Percentiles rank a stretch among this genome's conserved stretches.
Conservation (phyloP, 2,113 vertebrate species). For the Arenaria interpres region DNA sequence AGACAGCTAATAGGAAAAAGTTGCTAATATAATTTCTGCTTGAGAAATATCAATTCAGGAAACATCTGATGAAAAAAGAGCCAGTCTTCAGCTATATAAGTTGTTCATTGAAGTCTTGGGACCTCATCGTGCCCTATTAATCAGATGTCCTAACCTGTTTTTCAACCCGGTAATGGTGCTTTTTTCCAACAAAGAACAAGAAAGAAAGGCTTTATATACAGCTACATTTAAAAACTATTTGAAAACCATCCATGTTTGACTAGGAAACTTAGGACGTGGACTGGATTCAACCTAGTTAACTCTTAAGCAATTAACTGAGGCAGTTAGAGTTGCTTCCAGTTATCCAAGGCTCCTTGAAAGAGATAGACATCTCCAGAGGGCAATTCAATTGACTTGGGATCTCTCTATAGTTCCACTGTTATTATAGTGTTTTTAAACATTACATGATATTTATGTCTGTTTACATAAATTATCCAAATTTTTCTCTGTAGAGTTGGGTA, state of each 20-base stretch:
- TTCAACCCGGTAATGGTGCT: not conserved
- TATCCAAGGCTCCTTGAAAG: not conserved
- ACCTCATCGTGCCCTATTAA: not conserved
- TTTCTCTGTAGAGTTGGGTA: not conserved
- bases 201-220: not conserved
- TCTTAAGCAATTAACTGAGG: not conserved
- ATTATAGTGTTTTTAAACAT: not conserved
- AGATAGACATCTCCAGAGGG: not conserved
- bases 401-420: not conserved
- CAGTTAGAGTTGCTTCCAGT: not conserved
- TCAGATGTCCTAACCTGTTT: not conserved
- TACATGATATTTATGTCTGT: not conserved
- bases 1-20: not conserved
- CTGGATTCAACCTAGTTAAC: not conserved
- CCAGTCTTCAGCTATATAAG: not conserved
- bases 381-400: not conserved
- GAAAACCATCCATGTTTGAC: not conserved
- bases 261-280: not conserved
- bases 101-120: not conserved
- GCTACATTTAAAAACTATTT: not conserved
- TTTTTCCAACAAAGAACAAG: not conserved
- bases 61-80: not conserved
- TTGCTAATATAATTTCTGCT: not conserved
- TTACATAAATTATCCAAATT: slow-evolving; percentile 22
- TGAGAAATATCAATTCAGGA: not conserved